phyloP scores from a whole-genome alignment of 2,113 vertebrate species.

The Elgaria multicarinata region DNA sequence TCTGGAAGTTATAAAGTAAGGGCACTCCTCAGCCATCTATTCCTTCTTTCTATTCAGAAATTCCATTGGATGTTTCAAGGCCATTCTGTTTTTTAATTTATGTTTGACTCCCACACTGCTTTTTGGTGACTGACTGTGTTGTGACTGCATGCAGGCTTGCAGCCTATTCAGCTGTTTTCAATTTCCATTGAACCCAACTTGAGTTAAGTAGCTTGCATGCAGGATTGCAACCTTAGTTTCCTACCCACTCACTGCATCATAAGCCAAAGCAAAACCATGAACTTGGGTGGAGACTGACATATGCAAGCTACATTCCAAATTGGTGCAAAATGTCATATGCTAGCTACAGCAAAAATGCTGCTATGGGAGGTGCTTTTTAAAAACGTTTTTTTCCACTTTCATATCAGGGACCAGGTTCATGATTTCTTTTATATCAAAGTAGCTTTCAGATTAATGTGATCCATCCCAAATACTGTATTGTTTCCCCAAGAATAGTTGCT shows the following conservation, averaged over 20 bases:
- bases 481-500: neutral
- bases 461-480: too few species aligned
- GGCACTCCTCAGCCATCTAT: neutral
- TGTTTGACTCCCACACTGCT: neutral
- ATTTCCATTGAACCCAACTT: neutral
- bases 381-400: neutral
- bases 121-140: neutral
- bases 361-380: neutral
- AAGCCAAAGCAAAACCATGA: neutral
- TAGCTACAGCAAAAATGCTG: neutral
- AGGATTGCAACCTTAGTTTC: neutral
- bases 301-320: neutral
- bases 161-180: neutral
- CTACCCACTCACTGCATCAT: neutral
- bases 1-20: neutral
- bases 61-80: neutral
- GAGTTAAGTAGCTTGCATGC: neutral
- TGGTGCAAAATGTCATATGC: neutral
- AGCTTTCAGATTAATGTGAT: neutral
- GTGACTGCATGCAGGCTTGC: neutral
- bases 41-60: neutral
- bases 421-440: neutral
- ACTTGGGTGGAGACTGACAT: neutral
- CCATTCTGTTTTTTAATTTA: neutral
- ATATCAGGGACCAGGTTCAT: neutral